Conservation (phyloP, 2,113 vertebrate genomes). For the Xyrauchen texanus region DNA sequence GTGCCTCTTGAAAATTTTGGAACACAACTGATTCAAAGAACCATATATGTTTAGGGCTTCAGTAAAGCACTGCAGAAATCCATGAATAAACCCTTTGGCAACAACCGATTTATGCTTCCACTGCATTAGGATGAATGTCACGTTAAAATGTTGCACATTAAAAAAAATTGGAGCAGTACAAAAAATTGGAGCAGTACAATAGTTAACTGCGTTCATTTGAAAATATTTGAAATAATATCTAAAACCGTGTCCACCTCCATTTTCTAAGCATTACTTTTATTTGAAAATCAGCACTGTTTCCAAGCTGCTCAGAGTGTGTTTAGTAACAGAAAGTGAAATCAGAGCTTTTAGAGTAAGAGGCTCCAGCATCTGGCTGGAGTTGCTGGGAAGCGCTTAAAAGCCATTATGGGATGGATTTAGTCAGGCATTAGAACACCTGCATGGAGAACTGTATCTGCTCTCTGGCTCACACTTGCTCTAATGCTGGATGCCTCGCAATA, state of each 20-base stretch:
- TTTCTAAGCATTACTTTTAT: neutral
- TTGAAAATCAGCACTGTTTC: neutral
- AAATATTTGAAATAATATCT: neutral
- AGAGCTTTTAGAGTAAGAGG: conserved; percentile 37
- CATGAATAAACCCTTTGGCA: neutral
- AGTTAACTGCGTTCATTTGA: no score
- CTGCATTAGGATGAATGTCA: neutral
- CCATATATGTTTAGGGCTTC: conserved; percentile 6
- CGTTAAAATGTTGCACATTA: neutral
- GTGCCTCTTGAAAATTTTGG: no score
- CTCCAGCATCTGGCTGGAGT: conserved; percentile 33
- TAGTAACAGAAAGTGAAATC: conserved; percentile 39
- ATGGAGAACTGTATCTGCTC: conserved; percentile 31
- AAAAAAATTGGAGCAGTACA: neutral
- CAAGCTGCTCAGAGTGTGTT: neutral
- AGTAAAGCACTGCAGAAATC: conserved; percentile 24
- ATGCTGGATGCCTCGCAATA: conserved; percentile 37
- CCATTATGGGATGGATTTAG: conserved; percentile 26
- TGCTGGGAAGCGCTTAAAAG: conserved; percentile 46
- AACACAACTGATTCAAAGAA: conserved; percentile 17
- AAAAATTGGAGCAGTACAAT: neutral
- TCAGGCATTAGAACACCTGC: conserved; percentile 45
- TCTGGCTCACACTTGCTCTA: conserved; percentile 24
- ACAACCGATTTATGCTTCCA: neutral
- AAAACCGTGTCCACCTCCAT: neutral